Conservation (phyloP, 2,888 invertebrate genomes). For the Polyploca ridens region DNA sequence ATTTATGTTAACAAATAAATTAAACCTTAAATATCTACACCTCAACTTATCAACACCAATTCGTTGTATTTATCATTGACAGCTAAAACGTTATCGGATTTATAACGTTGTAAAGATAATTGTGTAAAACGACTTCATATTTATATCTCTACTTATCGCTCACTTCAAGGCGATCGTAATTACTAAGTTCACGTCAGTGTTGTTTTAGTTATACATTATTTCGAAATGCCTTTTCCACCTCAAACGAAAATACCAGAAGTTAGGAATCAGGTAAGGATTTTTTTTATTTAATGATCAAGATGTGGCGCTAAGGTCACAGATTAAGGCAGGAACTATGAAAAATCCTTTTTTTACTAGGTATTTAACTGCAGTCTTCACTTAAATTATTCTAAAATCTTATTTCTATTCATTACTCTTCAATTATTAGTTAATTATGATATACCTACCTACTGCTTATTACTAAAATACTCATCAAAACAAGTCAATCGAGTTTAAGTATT, state of each 20-base stretch:
- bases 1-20: slow-evolving; percentile 11
- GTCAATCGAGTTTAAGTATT: too few species aligned
- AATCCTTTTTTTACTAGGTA: too few species aligned
- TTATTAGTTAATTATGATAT: too few species aligned
- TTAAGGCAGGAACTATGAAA: too few species aligned
- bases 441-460: too few species aligned
- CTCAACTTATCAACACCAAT: slow-evolving; percentile 27
- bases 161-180: slow-evolving; percentile 56
- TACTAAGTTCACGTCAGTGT: slow-evolving; percentile 35
- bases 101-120: slow-evolving; percentile 37
- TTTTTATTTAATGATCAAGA: not conserved
- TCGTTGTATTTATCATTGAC: slow-evolving; percentile 30
- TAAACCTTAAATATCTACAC: not conserved
- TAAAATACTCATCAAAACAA: too few species aligned
- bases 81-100: slow-evolving; percentile 36
- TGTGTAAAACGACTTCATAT: slow-evolving; percentile 10
- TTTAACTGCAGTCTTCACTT: too few species aligned
- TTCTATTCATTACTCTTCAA: too few species aligned
- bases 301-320: too few species aligned
- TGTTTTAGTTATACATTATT: slow-evolving; percentile 19
- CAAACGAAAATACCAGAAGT: slow-evolving; percentile 53
- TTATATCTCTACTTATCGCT: slow-evolving; percentile 45
- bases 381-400: too few species aligned
- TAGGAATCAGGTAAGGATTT: slow-evolving; percentile 52
- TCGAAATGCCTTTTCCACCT: slow-evolving; percentile 33